These are phyloP conservation scores for Allacma fusca DNA, from an alignment of 2,888 invertebrate genomes.

Conservation along the genomic window DNA sequence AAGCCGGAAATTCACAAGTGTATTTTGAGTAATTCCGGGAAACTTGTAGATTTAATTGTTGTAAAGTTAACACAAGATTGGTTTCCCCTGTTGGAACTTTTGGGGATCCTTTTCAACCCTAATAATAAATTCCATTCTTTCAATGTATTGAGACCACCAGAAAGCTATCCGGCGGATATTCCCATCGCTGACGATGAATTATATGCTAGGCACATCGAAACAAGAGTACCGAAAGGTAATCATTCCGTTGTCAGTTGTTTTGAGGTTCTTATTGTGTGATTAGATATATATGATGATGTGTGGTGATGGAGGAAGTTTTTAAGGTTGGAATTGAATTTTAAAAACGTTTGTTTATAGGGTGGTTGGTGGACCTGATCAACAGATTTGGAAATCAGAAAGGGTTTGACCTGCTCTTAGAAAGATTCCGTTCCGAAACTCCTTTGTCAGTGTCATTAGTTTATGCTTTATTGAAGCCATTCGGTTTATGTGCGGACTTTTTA, in stretches of 20 bases:
- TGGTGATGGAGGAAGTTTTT: too few relatives aligned
- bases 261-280: too few relatives aligned
- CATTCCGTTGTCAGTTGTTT: too few relatives aligned
- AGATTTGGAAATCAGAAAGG: conserved; percentile 89
- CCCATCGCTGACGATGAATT: conserved; percentile 75
- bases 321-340: not conserved
- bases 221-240: conserved; percentile 78
- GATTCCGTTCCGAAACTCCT: conserved; percentile 79
- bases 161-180: conserved; percentile 72
- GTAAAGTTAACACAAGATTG: conserved; percentile 89
- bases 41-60: conserved; percentile 90
- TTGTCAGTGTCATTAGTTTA: conserved; percentile 80
- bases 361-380: conserved; percentile 96
- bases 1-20: conserved; percentile 96
- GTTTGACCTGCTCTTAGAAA: conserved; percentile 82
- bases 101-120: conserved; percentile 94
- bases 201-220: conserved; percentile 79
- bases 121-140: conserved; percentile 94
- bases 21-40: conserved; percentile 91
- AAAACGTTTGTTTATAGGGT: conserved; percentile 66
- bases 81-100: conserved; percentile 87
- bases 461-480: conserved; percentile 87
- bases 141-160: conserved; percentile 79
- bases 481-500: conserved; percentile 88
- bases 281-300: too few relatives aligned